A percentile compares a stretch with the other conserved stretches of the same genome.
Conservation (phyloP, 2,888 invertebrate species). For the Galerucella pusilla region DNA sequence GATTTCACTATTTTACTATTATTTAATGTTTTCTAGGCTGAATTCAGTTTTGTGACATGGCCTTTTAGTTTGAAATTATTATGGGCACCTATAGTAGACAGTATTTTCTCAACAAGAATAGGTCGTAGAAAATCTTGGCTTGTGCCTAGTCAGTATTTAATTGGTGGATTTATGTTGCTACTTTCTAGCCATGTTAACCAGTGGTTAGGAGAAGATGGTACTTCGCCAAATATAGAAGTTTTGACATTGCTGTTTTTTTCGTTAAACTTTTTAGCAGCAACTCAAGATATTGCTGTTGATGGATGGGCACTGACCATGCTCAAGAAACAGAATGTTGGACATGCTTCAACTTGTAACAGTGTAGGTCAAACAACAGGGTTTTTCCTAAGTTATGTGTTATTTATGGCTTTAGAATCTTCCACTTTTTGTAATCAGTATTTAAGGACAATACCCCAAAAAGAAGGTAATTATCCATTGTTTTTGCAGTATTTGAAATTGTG, state of each 20-base stretch:
- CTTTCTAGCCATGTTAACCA: constrained; percentile 74
- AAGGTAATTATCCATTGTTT: constrained; percentile 67
- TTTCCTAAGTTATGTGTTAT: constrained; percentile 95
- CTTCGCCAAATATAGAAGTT: constrained; percentile 76
- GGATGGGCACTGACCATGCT: constrained; percentile 99
- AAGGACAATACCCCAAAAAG: constrained; percentile 74
- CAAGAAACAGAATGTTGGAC: constrained; percentile 94
- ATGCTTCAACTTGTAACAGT: constrained; percentile 98
- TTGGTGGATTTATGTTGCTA: constrained; percentile 89
- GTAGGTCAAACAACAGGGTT: constrained; percentile 99
- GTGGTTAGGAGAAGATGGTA: constrained; percentile 78
- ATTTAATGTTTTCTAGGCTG: constrained; percentile 71
- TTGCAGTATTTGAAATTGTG: too few relatives aligned
- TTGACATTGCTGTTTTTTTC: constrained; percentile 90
- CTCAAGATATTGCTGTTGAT: constrained; percentile 99
- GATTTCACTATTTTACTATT: not conserved
- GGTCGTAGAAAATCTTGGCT: constrained; percentile 97
- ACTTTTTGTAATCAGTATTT: constrained; percentile 96
- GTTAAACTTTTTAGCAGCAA: constrained; percentile 96
- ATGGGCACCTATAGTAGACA: constrained; percentile 99
- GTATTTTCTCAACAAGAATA: constrained; percentile 83
- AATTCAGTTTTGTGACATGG: constrained; percentile 95
- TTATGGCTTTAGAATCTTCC: constrained; percentile 94
- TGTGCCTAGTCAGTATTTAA: constrained; percentile 92
- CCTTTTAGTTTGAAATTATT: constrained; percentile 92